Evolutionary conservation across 2,113 vertebrate genomes (phyloP), one percentile per base, ranked within the genome.

Genomic region (Vireo altiloquus): DNA sequence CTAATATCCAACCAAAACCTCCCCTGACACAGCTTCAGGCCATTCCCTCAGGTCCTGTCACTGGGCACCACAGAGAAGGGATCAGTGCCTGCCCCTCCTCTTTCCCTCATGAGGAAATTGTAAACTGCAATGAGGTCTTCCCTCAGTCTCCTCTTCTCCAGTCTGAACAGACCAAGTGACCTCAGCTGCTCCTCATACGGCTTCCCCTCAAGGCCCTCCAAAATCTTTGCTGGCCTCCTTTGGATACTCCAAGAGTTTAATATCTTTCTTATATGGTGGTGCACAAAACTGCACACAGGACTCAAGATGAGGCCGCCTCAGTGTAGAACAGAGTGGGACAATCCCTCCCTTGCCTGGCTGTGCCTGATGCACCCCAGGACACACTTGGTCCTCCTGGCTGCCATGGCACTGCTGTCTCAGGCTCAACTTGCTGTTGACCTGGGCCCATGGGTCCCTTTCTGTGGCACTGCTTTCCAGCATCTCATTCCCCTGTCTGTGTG

Each of bases 141-240:
- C 4, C 9, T 64, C 49, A 64, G 28, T 15, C 21, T 35, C 37
- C 15, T 52, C 7, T 44, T n/a, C 44, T 42, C 57, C 27, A 65
- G 28, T 19, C 15, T 85, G 42, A 65, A 19, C 40, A 74, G n/a
- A 64, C 6, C 39, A 47, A n/a, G 59, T n/a, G 47, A 63, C 68
- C 47, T 40, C 59, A 64, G 28, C n/a, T 1, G 0, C 23, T 40
- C 23, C 35, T 50, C 19, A 60, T 8, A 56, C 0, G 0, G 59
- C 70, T 84, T 56, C 49, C 19, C 12, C 30, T 40, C 24, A 75
- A 65, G 50, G 16, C 13, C 13, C 35, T 49, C 7, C 15, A 49
- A 4, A 12, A n/a, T 19, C 10, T 28, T 24, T 15, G 6, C 1
- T 64, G 50, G 3, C 42, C 50, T 74, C 17, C 28, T 74, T 47